Percentiles rank a stretch among this genome's conserved stretches.
Conservation (phyloP, 1,140 invertebrate species). For the Apis florea region DNA sequence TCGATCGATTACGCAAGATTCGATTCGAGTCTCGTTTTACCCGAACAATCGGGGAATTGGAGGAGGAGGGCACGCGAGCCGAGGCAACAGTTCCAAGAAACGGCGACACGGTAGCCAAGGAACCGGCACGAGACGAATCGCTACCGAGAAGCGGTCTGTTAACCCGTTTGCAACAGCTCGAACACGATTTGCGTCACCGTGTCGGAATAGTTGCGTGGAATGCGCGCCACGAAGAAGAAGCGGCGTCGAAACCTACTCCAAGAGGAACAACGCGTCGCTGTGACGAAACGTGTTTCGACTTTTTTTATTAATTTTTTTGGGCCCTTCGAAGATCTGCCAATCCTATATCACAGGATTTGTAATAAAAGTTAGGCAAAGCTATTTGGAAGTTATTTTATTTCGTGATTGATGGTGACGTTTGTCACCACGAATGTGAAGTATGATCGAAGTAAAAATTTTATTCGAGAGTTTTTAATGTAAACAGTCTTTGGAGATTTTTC, state of each 20-base stretch:
- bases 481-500: too few species aligned
- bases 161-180: constrained; percentile 37
- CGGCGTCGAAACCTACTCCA: neutral
- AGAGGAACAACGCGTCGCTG: too few species aligned
- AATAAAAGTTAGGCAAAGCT: too few species aligned
- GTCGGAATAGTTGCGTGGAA: constrained; percentile 30
- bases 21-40: neutral
- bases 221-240: neutral
- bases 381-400: too few species aligned
- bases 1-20: constrained; percentile 34
- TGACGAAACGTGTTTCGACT: neutral
- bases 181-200: constrained; percentile 46
- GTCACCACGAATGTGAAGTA: too few species aligned
- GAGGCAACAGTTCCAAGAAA: constrained; percentile 47
- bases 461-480: too few species aligned
- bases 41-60: constrained; percentile 10
- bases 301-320: neutral
- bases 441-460: too few species aligned
- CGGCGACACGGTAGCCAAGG: constrained; percentile 41
- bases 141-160: constrained; percentile 48
- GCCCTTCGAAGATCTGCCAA: neutral
- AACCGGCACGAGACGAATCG: constrained; percentile 40
- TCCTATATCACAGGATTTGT: too few species aligned
- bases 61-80: neutral
- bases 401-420: too few species aligned